Base-by-base conservation (phyloP, 92 coral and sea anemone genomes). In the Porites cylindrica region DNA sequence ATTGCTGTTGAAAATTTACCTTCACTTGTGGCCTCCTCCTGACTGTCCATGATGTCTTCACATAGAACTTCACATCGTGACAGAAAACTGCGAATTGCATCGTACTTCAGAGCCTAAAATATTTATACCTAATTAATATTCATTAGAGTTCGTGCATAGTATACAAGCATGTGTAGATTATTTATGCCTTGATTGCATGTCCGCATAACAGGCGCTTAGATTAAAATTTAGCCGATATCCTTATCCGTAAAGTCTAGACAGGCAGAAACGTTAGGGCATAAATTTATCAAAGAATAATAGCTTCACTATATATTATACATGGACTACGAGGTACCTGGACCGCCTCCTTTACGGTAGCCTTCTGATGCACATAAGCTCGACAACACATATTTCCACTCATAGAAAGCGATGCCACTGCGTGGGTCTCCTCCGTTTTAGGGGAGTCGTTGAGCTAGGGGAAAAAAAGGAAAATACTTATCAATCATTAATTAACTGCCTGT, bases 11-110 rank as follows among this genome's bases (percentile, higher is more conserved):
- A 10, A 1, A 1, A 78, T 71, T 52, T 59, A 78, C 72, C 79
- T 10, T 72, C 90, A n/a, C 50, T 68, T 26, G 78, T 72, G 12
- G 81, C 65, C 64, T 81, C 79, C 18, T 85, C 91, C 29, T 95
- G 95, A 2, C 79, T 83, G 60, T 94, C 97, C 88, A 95, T 75
- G 7, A 95, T 76, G 84, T 97, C 98, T 4, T 97, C 99, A 87
- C 98, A 97, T 69, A 97, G 92, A 43, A 97, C 91, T 84, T 95
- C 97, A 82, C 94, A 95, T 67, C 99, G 94, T 53, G 98, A 90
- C 61, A 95, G 86, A 50, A 95, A 50, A 84, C 95, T 95, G 21
- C 99, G 91, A 64, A 97, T 85, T 65, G 89, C 94, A 84, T 97
- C 99, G 65, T 90, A 91, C 85, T 97, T 97, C 69, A 97, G 38